These are phyloP conservation scores for Pocillopora damicornis DNA, from an alignment of 64 coral and sea anemone species.

Conservation along the genomic window DNA sequence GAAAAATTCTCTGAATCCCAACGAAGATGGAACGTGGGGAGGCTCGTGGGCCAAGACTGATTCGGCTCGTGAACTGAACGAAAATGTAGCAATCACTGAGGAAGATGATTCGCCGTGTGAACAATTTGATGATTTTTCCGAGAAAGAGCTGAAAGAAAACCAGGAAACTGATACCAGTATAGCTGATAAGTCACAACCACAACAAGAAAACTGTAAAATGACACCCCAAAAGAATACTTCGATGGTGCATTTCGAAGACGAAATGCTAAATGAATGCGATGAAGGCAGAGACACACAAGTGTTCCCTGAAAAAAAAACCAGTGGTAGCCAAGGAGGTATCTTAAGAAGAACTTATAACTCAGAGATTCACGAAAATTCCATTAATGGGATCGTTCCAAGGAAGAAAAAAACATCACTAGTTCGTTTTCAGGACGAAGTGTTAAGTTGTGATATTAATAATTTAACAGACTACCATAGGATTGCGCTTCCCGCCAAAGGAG, in stretches of 20 bases:
- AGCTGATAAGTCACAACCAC: neutral
- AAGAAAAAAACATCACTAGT: constrained; percentile 25
- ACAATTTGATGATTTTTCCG: neutral
- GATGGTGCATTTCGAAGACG: constrained; percentile 36
- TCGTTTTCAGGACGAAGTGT: constrained; percentile 20
- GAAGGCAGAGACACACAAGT: neutral
- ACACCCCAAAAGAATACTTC: constrained; percentile 4
- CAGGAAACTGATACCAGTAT: neutral
- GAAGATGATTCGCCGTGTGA: neutral
- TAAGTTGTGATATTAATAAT: neutral
- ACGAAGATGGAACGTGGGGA: constrained; percentile 5
- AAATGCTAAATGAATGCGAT: neutral
- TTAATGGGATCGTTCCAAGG: neutral
- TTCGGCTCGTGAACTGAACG: neutral
- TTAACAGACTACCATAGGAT: neutral
- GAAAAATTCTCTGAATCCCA: constrained; percentile 18
- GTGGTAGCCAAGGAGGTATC: constrained; percentile 29
- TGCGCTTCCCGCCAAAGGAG: neutral
- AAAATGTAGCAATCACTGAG: neutral
- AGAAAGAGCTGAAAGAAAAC: neutral
- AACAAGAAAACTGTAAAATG: neutral
- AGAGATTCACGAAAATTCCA: neutral
- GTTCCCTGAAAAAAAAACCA: constrained; percentile 27
- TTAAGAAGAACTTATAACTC: constrained; percentile 29
- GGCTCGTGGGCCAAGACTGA: constrained; percentile 2